phyloP scores from a whole-genome alignment of 2,888 invertebrate species.

The Petrolisthes manimaculis region DNA sequence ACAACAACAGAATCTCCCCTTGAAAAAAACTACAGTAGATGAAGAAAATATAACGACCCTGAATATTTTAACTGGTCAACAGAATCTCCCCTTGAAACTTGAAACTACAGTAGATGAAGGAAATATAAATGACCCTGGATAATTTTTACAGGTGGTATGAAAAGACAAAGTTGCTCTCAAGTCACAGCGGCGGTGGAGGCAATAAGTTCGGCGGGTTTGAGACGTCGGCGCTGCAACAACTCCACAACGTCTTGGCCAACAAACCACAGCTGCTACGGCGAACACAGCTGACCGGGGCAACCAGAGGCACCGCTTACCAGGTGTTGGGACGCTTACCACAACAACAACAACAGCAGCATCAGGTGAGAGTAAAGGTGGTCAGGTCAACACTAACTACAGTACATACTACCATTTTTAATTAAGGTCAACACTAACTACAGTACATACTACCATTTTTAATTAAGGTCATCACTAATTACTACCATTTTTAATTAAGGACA shows the following conservation, averaged over 20 bases:
- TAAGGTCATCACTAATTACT: too few species aligned
- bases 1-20: neutral
- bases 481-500: too few species aligned
- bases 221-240: conserved; percentile 50
- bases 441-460: too few species aligned
- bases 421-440: too few species aligned
- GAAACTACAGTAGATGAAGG: too few species aligned
- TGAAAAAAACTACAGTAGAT: neutral
- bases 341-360: neutral
- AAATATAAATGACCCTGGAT: too few species aligned
- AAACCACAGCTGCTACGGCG: conserved; percentile 49
- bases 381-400: too few species aligned
- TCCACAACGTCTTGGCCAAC: conserved; percentile 50
- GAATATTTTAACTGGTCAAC: neutral
- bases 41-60: too few species aligned
- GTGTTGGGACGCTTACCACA: conserved; percentile 32
- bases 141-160: conserved; percentile 53
- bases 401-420: too few species aligned
- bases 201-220: conserved; percentile 57
- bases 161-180: conserved; percentile 51
- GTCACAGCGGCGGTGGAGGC: conserved; percentile 6
- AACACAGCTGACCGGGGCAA: conserved; percentile 53
- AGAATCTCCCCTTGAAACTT: neutral
- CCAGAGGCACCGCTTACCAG: conserved; percentile 49
- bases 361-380: too few species aligned